Evolutionary conservation across 2,888 invertebrate genomes (phyloP), one percentile per base, ranked within the genome.

Genomic region (Periphyllus acericola): DNA sequence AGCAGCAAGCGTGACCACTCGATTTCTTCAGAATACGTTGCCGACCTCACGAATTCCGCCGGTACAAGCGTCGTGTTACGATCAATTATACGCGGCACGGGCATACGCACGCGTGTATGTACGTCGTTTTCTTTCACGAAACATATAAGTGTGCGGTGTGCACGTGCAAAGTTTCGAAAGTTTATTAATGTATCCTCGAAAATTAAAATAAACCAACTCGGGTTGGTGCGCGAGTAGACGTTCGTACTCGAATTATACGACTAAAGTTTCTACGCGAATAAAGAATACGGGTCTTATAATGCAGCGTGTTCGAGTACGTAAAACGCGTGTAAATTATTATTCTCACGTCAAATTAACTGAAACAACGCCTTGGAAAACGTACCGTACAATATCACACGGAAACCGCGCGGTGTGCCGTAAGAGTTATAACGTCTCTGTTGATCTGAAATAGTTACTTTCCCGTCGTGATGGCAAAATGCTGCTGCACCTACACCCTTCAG

Each of bases 201-300:
- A 78, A 55, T 55, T 55, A 78, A 55, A 78, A 78, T 14, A 11
- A 78, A 11, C 52, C 21, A 21, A 52, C 78, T 9, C 40, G 8
- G 14, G 9, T 21, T 0, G 19, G 21, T 0, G 2, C 0, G 60
- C 3, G 2, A 4, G 25, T 1, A 25, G n/a, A n/a, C n/a, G n/a
- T n/a, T n/a, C n/a, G n/a, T 60, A 21, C 55, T 17, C 55, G 71
- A 17, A 71, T 32, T 17, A 32, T 11, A 32, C 29, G 29, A 29
- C 71, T 32, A 71, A 32, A 19, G 29, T 71, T 71, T 29, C 32
- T 32, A n/a, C 17, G 14, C 71, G 60, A 60, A 25, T 60, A 60
- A 60, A 60, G 25, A 60, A 60, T 60, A 60, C 21, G 60, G 21
- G 0, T 60, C 21, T 5, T 46, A 14, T 46, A 46, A 14, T 46